Percentiles rank a stretch among this genome's conserved stretches.
Evolutionary conservation across 2,888 invertebrate species (phyloP).

Genomic region (Junonia oenone): DNA sequence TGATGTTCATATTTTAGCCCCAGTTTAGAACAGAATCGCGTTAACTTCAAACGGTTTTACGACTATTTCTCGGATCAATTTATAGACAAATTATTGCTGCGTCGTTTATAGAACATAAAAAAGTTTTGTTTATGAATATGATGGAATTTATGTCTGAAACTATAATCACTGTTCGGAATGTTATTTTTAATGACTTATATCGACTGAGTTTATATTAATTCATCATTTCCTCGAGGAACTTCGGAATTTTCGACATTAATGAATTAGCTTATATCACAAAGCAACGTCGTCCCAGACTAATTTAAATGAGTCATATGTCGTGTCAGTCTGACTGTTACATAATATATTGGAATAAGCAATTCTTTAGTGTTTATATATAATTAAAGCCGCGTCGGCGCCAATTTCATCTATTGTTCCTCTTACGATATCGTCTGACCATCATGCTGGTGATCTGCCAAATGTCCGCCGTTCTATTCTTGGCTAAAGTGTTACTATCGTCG

Average conservation of each 20-base stretch:
- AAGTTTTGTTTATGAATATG: not conserved
- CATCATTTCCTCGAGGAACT: not conserved
- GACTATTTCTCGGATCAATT: slow-evolving; percentile 9
- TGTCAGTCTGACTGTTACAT: not conserved
- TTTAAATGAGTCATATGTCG: not conserved
- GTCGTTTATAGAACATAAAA: not conserved
- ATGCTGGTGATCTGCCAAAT: slow-evolving; percentile 37
- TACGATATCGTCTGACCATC: slow-evolving; percentile 32
- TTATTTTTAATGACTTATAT: not conserved
- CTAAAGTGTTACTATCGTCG: slow-evolving; percentile 30
- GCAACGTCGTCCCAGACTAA: not conserved
- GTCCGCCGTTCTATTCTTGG: slow-evolving; percentile 35
- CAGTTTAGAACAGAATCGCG: slow-evolving; percentile 8
- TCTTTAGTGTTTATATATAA: slow-evolving; percentile 24
- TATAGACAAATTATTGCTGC: not conserved
- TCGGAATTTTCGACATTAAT: too few species aligned
- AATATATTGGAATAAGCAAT: slow-evolving; percentile 4
- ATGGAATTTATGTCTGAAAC: not conserved
- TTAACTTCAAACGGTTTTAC: slow-evolving; percentile 18
- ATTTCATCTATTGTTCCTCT: slow-evolving; percentile 35
- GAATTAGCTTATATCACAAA: too few species aligned
- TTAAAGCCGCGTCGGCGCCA: slow-evolving; percentile 28
- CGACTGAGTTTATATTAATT: too few species aligned
- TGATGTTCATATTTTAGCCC: slow-evolving; percentile 6
- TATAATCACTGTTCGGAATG: not conserved